Base-by-base conservation (phyloP, 2,888 invertebrate species). In the Coelopa pilipes region DNA sequence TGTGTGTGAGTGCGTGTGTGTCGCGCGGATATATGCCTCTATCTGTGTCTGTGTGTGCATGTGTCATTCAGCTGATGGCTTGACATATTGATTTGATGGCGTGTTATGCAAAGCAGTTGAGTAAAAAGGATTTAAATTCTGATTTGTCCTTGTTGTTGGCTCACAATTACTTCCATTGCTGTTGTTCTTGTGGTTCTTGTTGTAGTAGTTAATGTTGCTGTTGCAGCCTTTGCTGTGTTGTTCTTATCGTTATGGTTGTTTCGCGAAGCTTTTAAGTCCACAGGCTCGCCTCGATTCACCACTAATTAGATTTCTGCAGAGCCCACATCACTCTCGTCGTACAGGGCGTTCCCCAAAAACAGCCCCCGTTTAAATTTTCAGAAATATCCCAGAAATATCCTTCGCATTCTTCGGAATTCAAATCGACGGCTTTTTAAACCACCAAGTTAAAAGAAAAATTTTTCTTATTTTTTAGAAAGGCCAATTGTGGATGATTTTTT, bases 11-110 rank as follows among this genome's bases (percentile, higher is more conserved):
- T 45, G 65, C 17, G 12, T 65, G 57, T 19, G 57, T 57, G 57
- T 2, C 34, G 2, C 34, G 2, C 34, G 34, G 34, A 34, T 34
- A 34, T 53, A 53, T 53, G 53, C 15, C n/a, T 53, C 2, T 53
- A 11, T n/a, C 53, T 53, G 2, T 53, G 53, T 53, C 53, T 50
- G 13, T 66, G 45, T 62, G 13, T 62, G 62, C n/a, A 1, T 62
- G 62, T 45, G n/a, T 34, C 60, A 60, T 59, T 60, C 69, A 65
- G 73, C 73, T 73, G 69, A 55, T 72, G 55, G 63, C 72, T 72
- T 73, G 73, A 78, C 81, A 81, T 83, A 83, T 83, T 83, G 82
- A 82, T 82, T 82, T 82, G 82, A 82, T 83, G 82, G 78, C 80
- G 78, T 78, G 82, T 63, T 62, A 70, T 63, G 70, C 70, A 70